Conservation (phyloP, 2,113 vertebrate species). For the Ovis canadensis region DNA sequence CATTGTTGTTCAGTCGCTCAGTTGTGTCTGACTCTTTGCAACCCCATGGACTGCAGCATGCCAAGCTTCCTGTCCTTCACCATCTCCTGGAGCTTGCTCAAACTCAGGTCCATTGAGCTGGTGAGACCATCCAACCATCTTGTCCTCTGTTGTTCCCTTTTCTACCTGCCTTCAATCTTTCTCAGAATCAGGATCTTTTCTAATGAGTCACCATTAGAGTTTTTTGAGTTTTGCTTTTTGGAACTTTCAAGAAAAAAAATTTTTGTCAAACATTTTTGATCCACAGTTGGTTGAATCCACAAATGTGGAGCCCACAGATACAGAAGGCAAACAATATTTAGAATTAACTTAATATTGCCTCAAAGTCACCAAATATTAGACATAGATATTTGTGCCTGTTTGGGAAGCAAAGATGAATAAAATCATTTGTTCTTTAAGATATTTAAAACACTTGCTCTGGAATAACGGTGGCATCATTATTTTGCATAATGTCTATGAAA, state of each 20-base stretch:
- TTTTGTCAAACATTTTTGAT: not conserved
- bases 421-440: constrained; percentile 22
- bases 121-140: not conserved
- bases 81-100: not conserved
- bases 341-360: constrained; percentile 17
- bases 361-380: constrained; percentile 12
- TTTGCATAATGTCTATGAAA: constrained; percentile 29
- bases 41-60: not conserved
- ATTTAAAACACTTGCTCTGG: not conserved
- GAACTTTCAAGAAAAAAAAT: not conserved
- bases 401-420: not conserved
- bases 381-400: not conserved
- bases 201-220: not conserved
- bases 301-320: not conserved
- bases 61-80: not conserved
- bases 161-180: not conserved
- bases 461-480: not conserved
- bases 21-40: not conserved
- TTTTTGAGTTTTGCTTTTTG: not conserved
- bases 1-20: not conserved
- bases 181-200: not conserved
- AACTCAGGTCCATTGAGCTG: not conserved
- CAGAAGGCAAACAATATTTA: not conserved
- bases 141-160: not conserved
- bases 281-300: not conserved